Conservation (phyloP, 1,140 invertebrate genomes). For the Stegodyphus mimosarum region DNA sequence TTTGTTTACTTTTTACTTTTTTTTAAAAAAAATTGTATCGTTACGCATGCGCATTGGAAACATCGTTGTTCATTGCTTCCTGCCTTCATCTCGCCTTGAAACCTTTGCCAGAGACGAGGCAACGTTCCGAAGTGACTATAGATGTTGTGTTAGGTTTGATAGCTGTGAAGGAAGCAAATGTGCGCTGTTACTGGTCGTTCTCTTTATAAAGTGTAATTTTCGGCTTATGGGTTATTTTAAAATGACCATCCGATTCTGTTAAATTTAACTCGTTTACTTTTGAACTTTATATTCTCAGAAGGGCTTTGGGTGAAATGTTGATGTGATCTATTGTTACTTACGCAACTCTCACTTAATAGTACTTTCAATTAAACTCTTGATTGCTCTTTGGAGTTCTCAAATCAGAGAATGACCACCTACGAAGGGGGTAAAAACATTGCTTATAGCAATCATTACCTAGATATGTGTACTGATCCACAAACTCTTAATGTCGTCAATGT, state of each 20-base stretch:
- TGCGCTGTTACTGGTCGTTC: not conserved
- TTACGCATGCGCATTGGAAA: slow-evolving; percentile 16
- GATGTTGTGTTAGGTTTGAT: not conserved
- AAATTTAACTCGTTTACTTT: not conserved
- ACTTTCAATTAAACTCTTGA: slow-evolving; percentile 2
- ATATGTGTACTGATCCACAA: slow-evolving; percentile 20
- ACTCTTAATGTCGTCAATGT: slow-evolving; percentile 31
- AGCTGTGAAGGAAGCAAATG: not conserved
- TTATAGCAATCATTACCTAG: slow-evolving; percentile 31
- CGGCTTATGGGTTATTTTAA: too few species aligned
- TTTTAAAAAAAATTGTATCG: not conserved
- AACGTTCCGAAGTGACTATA: slow-evolving; percentile 9
- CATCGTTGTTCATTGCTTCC: not conserved
- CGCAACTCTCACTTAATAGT: slow-evolving; percentile 7
- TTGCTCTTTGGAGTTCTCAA: slow-evolving; percentile 11
- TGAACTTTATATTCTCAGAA: not conserved
- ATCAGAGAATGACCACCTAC: slow-evolving; percentile 44
- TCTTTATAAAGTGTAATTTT: too few species aligned
- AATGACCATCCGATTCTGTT: too few species aligned
- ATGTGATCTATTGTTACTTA: slow-evolving; percentile 18
- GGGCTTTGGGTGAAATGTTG: not conserved
- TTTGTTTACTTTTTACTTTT: not conserved
- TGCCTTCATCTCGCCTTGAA: slow-evolving; percentile 4
- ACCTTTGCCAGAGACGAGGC: slow-evolving; percentile 36
- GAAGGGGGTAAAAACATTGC: slow-evolving; percentile 32